A percentile compares a stretch with the other conserved stretches of the same genome.
phyloP scores from a whole-genome alignment of 2,888 invertebrate genomes.

The Drosophila mayaguana region DNA sequence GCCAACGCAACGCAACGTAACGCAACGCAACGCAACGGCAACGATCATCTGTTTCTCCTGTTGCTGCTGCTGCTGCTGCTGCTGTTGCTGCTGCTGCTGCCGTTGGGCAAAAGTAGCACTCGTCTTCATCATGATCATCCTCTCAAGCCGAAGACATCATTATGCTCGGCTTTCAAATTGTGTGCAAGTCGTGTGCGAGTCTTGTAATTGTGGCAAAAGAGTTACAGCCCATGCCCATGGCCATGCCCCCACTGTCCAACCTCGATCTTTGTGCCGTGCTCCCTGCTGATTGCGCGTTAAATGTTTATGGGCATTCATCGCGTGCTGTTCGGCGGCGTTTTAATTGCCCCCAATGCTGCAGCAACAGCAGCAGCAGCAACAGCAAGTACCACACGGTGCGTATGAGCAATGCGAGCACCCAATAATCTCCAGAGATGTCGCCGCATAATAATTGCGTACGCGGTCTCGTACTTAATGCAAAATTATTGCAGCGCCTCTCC shows the following conservation, averaged over 20 bases:
- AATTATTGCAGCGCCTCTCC: constrained; percentile 79
- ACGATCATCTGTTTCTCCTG: constrained; percentile 61
- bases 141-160: constrained; percentile 41
- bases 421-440: constrained; percentile 76
- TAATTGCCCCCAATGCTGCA: constrained; percentile 63
- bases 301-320: constrained; percentile 81
- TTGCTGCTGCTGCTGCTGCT: constrained; percentile 9
- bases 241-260: neutral
- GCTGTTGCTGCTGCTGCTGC: constrained; percentile 17
- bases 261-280: constrained; percentile 13
- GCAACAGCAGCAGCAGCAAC: constrained; percentile 20
- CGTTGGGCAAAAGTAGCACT: constrained; percentile 54
- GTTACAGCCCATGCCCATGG: constrained; percentile 40
- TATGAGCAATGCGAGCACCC: constrained; percentile 71
- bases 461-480: constrained; percentile 75
- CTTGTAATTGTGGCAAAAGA: constrained; percentile 58
- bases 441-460: constrained; percentile 76
- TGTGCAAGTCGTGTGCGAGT: constrained; percentile 48
- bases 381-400: constrained; percentile 67
- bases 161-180: constrained; percentile 52
- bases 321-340: constrained; percentile 75
- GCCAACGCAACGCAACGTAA: constrained; percentile 33
- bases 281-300: constrained; percentile 77
- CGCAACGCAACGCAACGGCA: constrained; percentile 24
- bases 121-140: constrained; percentile 57